Conservation (phyloP, 2,888 invertebrate species). For the Periphyllus acericola region DNA sequence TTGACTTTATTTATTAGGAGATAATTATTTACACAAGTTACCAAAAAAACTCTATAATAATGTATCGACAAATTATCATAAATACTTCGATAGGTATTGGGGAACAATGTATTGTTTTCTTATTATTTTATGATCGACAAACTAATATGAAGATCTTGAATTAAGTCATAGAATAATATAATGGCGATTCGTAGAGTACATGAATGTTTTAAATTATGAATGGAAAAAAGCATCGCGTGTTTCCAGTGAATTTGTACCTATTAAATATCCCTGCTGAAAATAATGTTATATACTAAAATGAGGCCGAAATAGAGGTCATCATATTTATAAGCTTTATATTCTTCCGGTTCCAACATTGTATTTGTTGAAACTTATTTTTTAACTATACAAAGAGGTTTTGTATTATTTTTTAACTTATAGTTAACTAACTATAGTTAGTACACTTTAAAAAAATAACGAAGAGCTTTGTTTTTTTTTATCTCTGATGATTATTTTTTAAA, state of each 20-base stretch:
- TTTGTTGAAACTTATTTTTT: not conserved
- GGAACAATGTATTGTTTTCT: not conserved
- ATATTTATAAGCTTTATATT: not conserved
- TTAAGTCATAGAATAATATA: not conserved
- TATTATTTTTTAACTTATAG: too few species aligned
- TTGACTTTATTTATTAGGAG: not conserved
- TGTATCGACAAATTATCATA: not conserved
- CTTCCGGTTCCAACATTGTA: not conserved
- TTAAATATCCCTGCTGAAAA: not conserved
- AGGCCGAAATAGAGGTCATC: slow-evolving; percentile 4
- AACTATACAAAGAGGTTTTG: too few species aligned
- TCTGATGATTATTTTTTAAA: too few species aligned
- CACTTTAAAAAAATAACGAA: too few species aligned
- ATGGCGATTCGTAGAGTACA: not conserved
- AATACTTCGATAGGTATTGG: not conserved
- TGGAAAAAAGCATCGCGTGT: not conserved
- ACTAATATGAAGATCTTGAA: not conserved
- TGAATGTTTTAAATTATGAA: not conserved
- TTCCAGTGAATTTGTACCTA: not conserved
- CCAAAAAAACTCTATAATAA: too few species aligned
- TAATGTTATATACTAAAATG: slow-evolving; percentile 19
- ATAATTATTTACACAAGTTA: too few species aligned
- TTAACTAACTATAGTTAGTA: too few species aligned
- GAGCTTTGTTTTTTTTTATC: too few species aligned
- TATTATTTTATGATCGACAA: not conserved